phyloP scores from a whole-genome alignment of 1,140 invertebrate genomes.

The Caenorhabditis latens region DNA sequence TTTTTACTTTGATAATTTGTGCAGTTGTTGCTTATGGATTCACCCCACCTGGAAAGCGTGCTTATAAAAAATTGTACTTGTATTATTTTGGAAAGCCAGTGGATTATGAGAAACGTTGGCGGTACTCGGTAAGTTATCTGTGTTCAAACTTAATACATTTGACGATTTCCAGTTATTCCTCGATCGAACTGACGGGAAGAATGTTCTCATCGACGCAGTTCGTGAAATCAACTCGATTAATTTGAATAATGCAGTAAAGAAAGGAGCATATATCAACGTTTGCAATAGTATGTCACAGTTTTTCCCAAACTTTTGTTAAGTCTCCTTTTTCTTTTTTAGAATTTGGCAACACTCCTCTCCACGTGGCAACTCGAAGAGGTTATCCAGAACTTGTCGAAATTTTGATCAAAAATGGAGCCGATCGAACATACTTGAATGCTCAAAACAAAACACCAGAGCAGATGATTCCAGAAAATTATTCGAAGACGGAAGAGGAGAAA shows the following conservation, averaged over 20 bases:
- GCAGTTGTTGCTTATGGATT: conserved; percentile 7
- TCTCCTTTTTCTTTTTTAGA: neutral
- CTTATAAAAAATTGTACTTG: neutral
- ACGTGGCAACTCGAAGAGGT: conserved; percentile 25
- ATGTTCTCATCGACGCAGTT: conserved; percentile 4
- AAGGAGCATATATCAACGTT: conserved; percentile 13
- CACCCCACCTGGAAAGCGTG: neutral
- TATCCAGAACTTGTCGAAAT: conserved; percentile 10
- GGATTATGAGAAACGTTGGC: conserved; percentile 34
- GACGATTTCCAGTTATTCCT: conserved; percentile 11
- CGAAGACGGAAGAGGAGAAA: neutral
- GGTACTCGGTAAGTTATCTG: neutral
- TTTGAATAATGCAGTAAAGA: neutral
- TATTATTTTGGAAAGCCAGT: conserved; percentile 27
- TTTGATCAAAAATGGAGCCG: conserved; percentile 5
- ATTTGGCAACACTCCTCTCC: conserved; percentile 29
- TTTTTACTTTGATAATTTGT: neutral
- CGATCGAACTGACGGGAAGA: neutral
- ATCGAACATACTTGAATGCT: conserved; percentile 6
- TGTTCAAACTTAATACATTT: no score
- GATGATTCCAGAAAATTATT: conserved; percentile 34
- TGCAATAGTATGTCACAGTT: neutral
- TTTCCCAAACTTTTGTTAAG: neutral
- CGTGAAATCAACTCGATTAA: conserved; percentile 33
- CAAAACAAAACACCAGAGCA: conserved; percentile 30